phyloP scores from a whole-genome alignment of 2,113 vertebrate genomes.

The Corythornis vintsioides region DNA sequence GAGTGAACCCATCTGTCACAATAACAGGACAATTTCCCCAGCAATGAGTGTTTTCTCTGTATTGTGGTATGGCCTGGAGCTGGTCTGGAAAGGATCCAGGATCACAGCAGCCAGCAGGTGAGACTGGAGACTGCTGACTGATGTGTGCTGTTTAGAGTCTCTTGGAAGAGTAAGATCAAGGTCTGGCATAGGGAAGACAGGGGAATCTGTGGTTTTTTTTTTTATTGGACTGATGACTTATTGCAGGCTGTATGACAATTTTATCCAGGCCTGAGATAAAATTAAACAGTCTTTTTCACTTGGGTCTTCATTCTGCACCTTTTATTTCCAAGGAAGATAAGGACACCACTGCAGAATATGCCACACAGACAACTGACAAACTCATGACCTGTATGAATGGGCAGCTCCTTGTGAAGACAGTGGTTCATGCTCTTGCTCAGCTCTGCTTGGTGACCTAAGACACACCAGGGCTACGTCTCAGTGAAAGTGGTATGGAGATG shows the following conservation, averaged over 20 bases:
- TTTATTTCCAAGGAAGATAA: not conserved
- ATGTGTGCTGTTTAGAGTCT: not conserved
- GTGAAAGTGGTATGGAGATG: not conserved
- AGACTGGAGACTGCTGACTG: not conserved
- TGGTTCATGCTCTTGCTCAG: not conserved
- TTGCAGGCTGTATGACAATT: not conserved
- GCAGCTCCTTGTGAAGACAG: not conserved
- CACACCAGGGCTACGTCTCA: not conserved
- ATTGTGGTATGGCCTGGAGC: not conserved
- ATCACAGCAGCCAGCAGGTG: not conserved
- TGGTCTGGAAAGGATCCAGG: slow-evolving; percentile 15
- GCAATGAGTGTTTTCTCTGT: not conserved
- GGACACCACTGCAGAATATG: not conserved
- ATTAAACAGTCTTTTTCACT: not conserved
- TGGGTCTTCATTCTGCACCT: not conserved
- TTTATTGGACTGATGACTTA: not conserved
- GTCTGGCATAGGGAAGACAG: not conserved
- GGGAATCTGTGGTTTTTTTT: not conserved
- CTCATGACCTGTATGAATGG: not conserved
- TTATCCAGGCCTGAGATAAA: not conserved
- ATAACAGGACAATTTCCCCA: not conserved
- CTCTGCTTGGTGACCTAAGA: not conserved
- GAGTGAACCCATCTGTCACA: not conserved
- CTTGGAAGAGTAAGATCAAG: not conserved
- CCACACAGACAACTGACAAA: not conserved